Base-by-base conservation (phyloP, 2,888 invertebrate genomes). In the Latrodectus elegans region DNA sequence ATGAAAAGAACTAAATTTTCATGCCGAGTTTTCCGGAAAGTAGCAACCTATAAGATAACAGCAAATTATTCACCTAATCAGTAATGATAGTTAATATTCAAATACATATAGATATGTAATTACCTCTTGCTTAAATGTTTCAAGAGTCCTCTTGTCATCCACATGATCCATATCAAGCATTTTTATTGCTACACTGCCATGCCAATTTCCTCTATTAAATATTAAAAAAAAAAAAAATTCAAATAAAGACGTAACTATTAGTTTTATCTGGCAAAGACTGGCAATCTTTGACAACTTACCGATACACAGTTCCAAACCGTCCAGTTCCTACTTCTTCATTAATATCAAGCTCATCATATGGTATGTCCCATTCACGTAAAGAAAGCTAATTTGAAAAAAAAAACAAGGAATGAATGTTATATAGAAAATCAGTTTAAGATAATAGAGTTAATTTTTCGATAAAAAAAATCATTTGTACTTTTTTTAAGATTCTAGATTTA, bases 1-100 rank as follows among this genome's bases (percentile, higher is more conserved):
- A 99, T 98, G 93, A 99, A 99, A 78, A 99, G 94, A 79, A 99
- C 98, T 90, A 99, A 93, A 94, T 99, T 99, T 93, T 99, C 99
- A 93, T 99, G 99, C 0, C 99, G 95, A 10, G 99, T 99, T 93
- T 99, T 99, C 88, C 98, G 95, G 93, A 99, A 97, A 91, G 97
- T 98, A 76, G 97, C 97, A 91, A 97, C 96, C 95, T 96, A 91
- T 26, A 90, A 90, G 77, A 22, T 53, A 76, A 60, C 38, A 38
- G 38, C 38, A 38, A 38, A 38, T 38, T 38, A 38, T 38, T 38
- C 38, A 38, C 6, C 6, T 4, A 38, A 1, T 38, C 38, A 38
- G 4, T 38, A 6, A 38, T 15, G 10, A 55, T 8, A n/a, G n/a
- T 49, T 52, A 15, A 53, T 73, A 52, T 17, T 52, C 73, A 73